These are phyloP conservation scores for Sphenopsis melanotis DNA, from an alignment of 2,797 vertebrate species.

Conservation along the genomic window DNA sequence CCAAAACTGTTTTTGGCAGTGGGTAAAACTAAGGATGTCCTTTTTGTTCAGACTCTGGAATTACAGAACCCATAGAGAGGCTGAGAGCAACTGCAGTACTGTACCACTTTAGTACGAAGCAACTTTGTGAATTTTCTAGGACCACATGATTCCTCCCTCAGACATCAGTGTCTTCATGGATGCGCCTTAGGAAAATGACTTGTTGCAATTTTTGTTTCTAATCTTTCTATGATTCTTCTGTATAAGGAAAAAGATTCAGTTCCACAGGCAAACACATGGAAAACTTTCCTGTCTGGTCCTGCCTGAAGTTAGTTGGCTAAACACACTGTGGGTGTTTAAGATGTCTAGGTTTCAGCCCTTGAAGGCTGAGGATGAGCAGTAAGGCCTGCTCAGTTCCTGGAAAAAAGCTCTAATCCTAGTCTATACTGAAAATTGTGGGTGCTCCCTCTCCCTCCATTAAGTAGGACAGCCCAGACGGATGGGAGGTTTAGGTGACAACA, in stretches of 20 bases:
- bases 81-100: not conserved
- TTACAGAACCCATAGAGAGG: not conserved
- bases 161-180: not conserved
- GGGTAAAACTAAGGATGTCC: not conserved
- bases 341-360: not conserved
- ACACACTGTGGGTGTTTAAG: not conserved
- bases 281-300: not conserved
- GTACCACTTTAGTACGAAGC: not conserved
- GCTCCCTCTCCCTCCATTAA: not conserved
- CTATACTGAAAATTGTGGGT: not conserved
- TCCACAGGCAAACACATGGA: rapidly evolving
- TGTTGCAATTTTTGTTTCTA: not conserved
- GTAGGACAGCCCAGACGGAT: not conserved
- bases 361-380: not conserved
- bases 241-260: not conserved
- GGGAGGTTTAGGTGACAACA: not conserved
- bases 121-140: not conserved
- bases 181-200: not conserved
- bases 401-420: not conserved
- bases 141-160: not conserved
- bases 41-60: not conserved
- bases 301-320: not conserved
- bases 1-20: not conserved
- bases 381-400: not conserved
- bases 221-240: not conserved